Conservation (phyloP, 2,888 invertebrate species). For the Amphimallon solstitiale region DNA sequence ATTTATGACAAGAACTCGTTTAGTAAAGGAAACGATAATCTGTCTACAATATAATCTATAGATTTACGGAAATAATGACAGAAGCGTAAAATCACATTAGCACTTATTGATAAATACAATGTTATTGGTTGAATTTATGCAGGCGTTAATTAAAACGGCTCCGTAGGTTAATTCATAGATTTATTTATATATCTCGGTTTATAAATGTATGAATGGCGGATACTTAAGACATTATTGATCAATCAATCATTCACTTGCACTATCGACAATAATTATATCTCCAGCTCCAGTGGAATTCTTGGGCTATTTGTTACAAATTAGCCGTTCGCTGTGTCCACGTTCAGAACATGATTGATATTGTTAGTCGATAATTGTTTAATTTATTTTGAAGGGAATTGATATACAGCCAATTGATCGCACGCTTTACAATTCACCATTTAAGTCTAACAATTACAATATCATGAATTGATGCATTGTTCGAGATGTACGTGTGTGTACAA, state of each 20-base stretch:
- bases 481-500: no score
- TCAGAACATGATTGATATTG: slow-evolving; percentile 25
- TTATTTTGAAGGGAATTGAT: slow-evolving; percentile 12
- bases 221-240: slow-evolving; percentile 25
- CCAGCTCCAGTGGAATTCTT: slow-evolving; percentile 16
- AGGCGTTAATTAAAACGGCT: slow-evolving; percentile 7
- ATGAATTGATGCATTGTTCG: slow-evolving; percentile 17
- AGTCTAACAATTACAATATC: background rate
- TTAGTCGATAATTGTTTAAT: slow-evolving; percentile 26
- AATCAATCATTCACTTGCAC: slow-evolving; percentile 19
- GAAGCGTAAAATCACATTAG: slow-evolving; percentile 17
- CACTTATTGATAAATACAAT: slow-evolving; percentile 27
- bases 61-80: slow-evolving; percentile 26
- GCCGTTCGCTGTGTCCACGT: slow-evolving; percentile 20
- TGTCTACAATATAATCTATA: slow-evolving; percentile 14
- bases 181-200: background rate
- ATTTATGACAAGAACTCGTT: background rate
- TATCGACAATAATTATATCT: slow-evolving; percentile 19
- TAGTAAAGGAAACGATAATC: slow-evolving; percentile 14
- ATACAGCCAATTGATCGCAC: slow-evolving; percentile 14
- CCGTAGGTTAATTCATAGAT: slow-evolving; percentile 25
- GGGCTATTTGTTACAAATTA: slow-evolving; percentile 24
- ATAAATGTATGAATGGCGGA: slow-evolving; percentile 15
- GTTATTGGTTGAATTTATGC: slow-evolving; percentile 8
- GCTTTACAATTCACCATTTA: slow-evolving; percentile 8